Evolutionary conservation across 2,113 vertebrate species (phyloP), one percentile per base, ranked within the genome.

Genomic region (Catharus fuscescens): DNA sequence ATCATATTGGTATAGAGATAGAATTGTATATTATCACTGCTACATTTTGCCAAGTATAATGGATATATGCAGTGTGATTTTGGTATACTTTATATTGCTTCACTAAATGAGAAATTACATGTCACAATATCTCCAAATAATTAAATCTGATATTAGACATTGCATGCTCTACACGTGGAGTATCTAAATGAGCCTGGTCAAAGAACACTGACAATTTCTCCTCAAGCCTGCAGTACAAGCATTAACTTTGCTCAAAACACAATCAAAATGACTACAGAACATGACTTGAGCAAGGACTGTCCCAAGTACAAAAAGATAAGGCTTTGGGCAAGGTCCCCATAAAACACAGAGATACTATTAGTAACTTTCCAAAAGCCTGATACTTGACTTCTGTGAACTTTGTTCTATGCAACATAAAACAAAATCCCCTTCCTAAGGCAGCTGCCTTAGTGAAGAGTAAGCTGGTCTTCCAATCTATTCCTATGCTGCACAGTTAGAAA

Each of bases 1-100:
- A 83, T 36, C 25, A 42, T 34, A 50, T 0, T 54, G 32, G 32
- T 44, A 67, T 10, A 59, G 15, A 3, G 0, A 65, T 0, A 45
- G 38, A 90, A 54, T 17, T 54, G 9, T 17, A 29, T 25, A 50
- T 5, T n/a, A 26, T 10, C 29, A 23, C 31, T 50, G 34, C 16
- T 54, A 5, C 31, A 25, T 45, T 79, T 78, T 80, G 14, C 5
- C n/a, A 76, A 56, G 16, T 17, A 23, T 15, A 29, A 25, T 4
- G 5, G 38, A 31, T 6, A 36, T 31, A 42, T 71, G 20, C 25
- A 36, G 4, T 23, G 40, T 40, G 42, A 77, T 89, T 89, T 78
- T 28, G 44, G 50, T 31, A 16, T 32, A 69, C 28, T 60, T 50
- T 25, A 6, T 21, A 64, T 3, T 60, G 11, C 19, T 69, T 38